Base-by-base conservation (phyloP, 2,113 vertebrate genomes). In the Prolemur simus region DNA sequence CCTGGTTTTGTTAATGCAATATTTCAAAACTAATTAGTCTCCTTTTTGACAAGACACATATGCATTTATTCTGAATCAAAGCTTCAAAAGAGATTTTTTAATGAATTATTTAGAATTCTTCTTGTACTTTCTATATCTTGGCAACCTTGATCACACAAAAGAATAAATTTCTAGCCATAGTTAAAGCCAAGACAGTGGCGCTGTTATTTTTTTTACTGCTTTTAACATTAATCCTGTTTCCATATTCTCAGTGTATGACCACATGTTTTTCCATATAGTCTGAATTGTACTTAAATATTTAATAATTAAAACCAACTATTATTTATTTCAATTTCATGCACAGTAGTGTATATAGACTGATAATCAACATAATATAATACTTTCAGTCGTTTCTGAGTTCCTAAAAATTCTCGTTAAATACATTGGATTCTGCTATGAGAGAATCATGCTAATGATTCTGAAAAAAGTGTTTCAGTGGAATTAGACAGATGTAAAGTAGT, bases 11-110 rank as follows among this genome's bases (percentile, higher is more conserved):
- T 95, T 85, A 87, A 58, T 58, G 37, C 58, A 78, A 11, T 84
- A 81, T 89, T 92, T 97, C 34, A 76, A 95, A 97, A 89, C 37
- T 69, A 86, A 92, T 85, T 84, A 56, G 25, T 87, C 17, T 83
- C 3, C 37, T 92, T 89, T 95, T 52, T 92, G 20, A 77, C 37
- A 97, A 81, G 64, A 85, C 6, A 60, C 52, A 88, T 77, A 69
- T 58, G 23, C 25, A 92, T 92, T 94, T 87, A 73, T 47, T 90
- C 69, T 60, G 15, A 83, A 90, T 80, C 89, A 94, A 95, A 69
- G 5, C 9, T 85, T 92, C 76, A 95, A 71, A 73, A 60, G 52
- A 87, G 27, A 77, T 42, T 92, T 85, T 78, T 81, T 60, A 21
- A 93, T 76, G 1, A 73, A n/a, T 95, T 87, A 49, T 20, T 96